Percentiles rank a stretch among this genome's conserved stretches.
Conservation (phyloP, 2,113 vertebrate genomes). For the Dromas ardeola region DNA sequence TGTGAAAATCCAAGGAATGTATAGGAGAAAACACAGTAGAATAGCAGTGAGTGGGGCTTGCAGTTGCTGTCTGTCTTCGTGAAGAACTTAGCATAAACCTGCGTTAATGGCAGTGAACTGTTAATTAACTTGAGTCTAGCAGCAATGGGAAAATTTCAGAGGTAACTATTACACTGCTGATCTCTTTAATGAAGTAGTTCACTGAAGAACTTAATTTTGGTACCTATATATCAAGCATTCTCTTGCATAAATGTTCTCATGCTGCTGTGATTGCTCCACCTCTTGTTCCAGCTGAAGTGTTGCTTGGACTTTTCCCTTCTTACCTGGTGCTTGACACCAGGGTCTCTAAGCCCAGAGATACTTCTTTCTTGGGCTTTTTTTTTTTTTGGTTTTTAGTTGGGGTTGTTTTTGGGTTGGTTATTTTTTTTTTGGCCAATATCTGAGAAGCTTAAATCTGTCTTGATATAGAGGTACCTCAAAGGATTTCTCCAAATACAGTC, state of each 20-base stretch:
- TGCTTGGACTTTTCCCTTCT: not conserved
- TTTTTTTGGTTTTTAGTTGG: not conserved
- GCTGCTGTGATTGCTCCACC: accelerated
- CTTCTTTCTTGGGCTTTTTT: not conserved
- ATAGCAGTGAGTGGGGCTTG: not conserved
- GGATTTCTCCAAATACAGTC: not conserved
- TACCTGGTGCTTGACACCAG: not conserved
- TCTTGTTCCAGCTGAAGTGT: not conserved
- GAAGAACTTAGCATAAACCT: not conserved
- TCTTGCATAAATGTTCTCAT: not conserved
- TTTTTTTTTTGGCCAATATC: not conserved
- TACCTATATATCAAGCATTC: not conserved
- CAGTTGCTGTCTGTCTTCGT: not conserved
- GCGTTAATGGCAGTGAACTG: not conserved
- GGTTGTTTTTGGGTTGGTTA: not conserved
- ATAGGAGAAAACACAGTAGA: not conserved
- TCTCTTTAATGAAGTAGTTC: not conserved
- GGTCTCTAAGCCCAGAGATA: not conserved
- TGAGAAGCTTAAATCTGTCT: not conserved
- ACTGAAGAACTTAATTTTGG: not conserved
- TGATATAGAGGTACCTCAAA: not conserved
- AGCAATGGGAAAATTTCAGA: not conserved
- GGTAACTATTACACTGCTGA: not conserved
- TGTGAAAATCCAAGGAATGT: not conserved
- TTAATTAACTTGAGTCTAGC: not conserved